Conservation (phyloP, 2,888 invertebrate genomes). For the Apamea anceps region DNA sequence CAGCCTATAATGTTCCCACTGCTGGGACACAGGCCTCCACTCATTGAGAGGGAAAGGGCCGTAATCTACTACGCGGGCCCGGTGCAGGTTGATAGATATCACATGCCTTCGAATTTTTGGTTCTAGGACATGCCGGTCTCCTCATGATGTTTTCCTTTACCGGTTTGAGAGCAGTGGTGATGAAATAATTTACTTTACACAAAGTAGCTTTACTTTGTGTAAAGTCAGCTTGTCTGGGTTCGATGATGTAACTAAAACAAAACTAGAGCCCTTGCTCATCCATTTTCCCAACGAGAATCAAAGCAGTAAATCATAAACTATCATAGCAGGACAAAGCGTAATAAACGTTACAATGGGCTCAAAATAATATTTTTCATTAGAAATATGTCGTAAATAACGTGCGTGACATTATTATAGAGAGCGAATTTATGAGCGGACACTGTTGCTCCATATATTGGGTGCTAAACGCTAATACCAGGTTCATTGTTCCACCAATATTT, state of each 20-base stretch:
- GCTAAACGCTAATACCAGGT: constrained; percentile 45
- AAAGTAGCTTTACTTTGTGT: too few relatives aligned
- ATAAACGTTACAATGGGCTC: constrained; percentile 59
- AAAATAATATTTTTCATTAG: constrained; percentile 69
- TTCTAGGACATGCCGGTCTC: background rate
- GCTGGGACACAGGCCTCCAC: background rate
- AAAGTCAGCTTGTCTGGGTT: background rate
- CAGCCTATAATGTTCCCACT: background rate
- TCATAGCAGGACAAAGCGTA: constrained; percentile 43
- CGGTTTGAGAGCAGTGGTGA: background rate
- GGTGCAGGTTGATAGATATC: background rate
- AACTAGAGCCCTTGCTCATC: background rate
- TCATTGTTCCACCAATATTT: constrained; percentile 49
- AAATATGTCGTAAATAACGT: constrained; percentile 62
- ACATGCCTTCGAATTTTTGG: background rate
- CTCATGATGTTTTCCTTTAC: background rate
- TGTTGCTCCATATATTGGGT: constrained; percentile 42
- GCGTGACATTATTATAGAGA: constrained; percentile 66
- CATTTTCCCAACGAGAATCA: constrained; percentile 29
- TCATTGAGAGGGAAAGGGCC: background rate
- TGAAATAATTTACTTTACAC: background rate
- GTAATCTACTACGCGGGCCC: background rate
- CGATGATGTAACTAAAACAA: background rate
- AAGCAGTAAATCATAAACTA: constrained; percentile 56
- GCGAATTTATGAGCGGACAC: constrained; percentile 61